Evolutionary conservation across 2,113 vertebrate species (phyloP), one percentile per base, ranked within the genome.

Genomic region (Prietella phreatophila): DNA sequence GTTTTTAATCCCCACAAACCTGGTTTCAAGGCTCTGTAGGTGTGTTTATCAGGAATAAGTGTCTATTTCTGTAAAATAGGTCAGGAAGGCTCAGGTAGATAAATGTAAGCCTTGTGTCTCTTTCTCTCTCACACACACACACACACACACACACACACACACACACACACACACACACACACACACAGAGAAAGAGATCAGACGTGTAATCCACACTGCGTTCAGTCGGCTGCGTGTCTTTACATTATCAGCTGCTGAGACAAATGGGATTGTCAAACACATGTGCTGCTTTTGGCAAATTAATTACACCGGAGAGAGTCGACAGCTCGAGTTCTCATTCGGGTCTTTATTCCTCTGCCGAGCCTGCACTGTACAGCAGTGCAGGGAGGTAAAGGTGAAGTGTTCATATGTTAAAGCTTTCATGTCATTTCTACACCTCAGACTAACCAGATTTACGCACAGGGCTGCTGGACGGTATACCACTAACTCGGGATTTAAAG

Each of bases 211-310:
- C 33, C 42, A 10, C n/a, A 13, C 61, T 2, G 56, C 25, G 73
- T 22, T 75, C 78, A 53, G 39, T 25, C n/a, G 63, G n/a, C 79
- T 67, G 50, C 56, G 76, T 56, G 71, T 60, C 50, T 85, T 79
- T 63, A 55, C 84, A 69, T 85, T 86, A 89, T 92, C 86, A 91
- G 85, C 71, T 65, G 83, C 60, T 67, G 56, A 90, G 90, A 89
- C 88, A 88, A 90, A 92, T 87, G 83, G 85, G 91, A 91, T 89
- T 90, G 88, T 56, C 73, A 89, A 76, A 83, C 14, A 85, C 53
- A 55, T 36, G 87, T 79, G 85, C 82, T 88, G 85, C 36, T 86
- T 91, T 90, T 82, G 85, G 87, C 89, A 87, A 90, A 86, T 80
- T 91, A 88, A 93, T 91, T 92, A 88, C 89, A 85, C 69, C 8